Percentiles rank a stretch among this genome's conserved stretches.
These are phyloP conservation scores for Phymatocera aterrima DNA, from an alignment of 2,888 invertebrate species.

Conservation along the genomic window DNA sequence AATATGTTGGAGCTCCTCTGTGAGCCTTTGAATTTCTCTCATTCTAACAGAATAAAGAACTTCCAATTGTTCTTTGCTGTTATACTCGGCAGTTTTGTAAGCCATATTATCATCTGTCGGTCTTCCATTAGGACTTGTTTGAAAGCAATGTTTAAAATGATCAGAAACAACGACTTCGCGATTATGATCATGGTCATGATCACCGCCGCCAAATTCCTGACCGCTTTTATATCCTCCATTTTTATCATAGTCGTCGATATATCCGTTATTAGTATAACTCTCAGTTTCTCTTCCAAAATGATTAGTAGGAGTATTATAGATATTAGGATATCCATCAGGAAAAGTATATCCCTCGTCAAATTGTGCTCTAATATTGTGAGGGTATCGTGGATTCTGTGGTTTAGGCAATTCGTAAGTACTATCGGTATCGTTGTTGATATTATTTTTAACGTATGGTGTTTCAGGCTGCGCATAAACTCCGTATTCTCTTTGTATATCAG, in stretches of 20 bases:
- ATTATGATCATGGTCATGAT: too few relatives aligned
- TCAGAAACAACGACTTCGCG: conserved; percentile 62
- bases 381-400: conserved; percentile 57
- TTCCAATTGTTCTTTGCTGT: conserved; percentile 73
- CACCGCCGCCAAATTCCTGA: conserved; percentile 60
- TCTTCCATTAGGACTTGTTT: conserved; percentile 65
- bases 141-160: conserved; percentile 66
- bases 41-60: conserved; percentile 73
- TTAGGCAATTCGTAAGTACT: conserved; percentile 64
- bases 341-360: conserved; percentile 58
- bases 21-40: conserved; percentile 68
- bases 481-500: conserved; percentile 60
- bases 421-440: conserved; percentile 55
- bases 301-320: conserved; percentile 68
- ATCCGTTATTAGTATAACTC: conserved; percentile 64
- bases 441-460: conserved; percentile 58
- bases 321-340: conserved; percentile 62
- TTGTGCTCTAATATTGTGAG: conserved; percentile 55
- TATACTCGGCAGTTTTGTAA: conserved; percentile 64
- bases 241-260: conserved; percentile 63
- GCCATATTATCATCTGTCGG: conserved; percentile 58
- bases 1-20: conserved; percentile 63
- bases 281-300: conserved; percentile 62
- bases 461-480: conserved; percentile 55
- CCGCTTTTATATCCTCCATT: conserved; percentile 58